phyloP scores from a whole-genome alignment of 2,888 invertebrate species.

The Celastrina argiolus region DNA sequence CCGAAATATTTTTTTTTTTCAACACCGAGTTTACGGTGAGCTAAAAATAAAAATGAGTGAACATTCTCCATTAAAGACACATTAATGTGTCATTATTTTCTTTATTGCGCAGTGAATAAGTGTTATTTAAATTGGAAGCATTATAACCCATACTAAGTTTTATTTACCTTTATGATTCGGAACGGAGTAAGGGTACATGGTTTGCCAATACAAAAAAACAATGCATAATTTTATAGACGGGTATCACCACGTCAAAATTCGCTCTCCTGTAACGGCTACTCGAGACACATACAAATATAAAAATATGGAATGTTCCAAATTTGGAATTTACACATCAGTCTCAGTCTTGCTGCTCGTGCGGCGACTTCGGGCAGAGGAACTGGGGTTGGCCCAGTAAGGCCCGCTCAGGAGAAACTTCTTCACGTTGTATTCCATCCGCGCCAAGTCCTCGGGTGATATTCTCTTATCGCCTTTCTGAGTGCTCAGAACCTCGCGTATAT shows the following conservation, averaged over 20 bases:
- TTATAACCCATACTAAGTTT: too few relatives aligned
- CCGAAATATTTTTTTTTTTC: too few relatives aligned
- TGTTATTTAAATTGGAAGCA: too few relatives aligned
- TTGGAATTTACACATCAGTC: conserved; percentile 71
- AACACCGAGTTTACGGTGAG: too few relatives aligned
- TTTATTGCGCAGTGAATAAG: too few relatives aligned
- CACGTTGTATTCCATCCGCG: conserved; percentile 87
- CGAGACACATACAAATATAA: conserved; percentile 28
- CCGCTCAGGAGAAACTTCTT: conserved; percentile 83
- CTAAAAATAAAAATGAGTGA: too few relatives aligned
- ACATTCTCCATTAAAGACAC: too few relatives aligned
- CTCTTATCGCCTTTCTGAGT: conserved; percentile 54
- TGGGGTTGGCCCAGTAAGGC: conserved; percentile 60
- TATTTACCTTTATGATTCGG: too few relatives aligned
- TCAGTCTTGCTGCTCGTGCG: conserved; percentile 76
- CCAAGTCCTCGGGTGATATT: conserved; percentile 78
- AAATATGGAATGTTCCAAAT: conserved; percentile 44
- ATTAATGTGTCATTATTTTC: too few relatives aligned
- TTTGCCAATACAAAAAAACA: too few relatives aligned
- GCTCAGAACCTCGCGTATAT: conserved; percentile 49
- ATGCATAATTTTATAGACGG: background rate
- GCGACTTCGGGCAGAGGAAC: conserved; percentile 53
- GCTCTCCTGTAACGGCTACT: background rate
- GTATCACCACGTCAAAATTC: background rate
- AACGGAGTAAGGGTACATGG: too few relatives aligned